These are phyloP conservation scores for Camponotus pennsylvanicus DNA, from an alignment of 1,140 invertebrate species.

Conservation along the genomic window DNA sequence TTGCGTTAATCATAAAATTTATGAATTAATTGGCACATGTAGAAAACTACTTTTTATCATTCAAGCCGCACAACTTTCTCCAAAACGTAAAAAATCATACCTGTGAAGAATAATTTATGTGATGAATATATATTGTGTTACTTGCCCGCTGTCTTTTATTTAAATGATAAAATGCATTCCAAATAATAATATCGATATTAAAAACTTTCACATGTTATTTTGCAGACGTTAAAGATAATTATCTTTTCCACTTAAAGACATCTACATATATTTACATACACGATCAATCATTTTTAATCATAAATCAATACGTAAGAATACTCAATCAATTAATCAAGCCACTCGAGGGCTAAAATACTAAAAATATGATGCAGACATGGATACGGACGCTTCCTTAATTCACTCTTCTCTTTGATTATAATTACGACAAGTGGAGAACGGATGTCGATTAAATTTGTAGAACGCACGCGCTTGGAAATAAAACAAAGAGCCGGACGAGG, in stretches of 20 bases:
- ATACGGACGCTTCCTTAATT: background rate
- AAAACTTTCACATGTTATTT: background rate
- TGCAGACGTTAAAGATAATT: background rate
- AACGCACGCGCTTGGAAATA: background rate
- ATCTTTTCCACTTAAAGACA: background rate
- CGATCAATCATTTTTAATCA: background rate
- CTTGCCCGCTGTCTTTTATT: background rate
- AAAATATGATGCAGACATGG: background rate
- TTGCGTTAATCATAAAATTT: no score
- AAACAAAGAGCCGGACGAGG: background rate
- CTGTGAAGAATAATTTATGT: background rate
- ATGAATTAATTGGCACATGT: no score
- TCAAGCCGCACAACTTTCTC: background rate
- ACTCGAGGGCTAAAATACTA: background rate
- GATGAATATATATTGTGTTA: background rate
- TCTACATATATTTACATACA: background rate
- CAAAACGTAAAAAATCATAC: background rate
- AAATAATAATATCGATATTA: background rate
- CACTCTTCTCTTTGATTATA: background rate
- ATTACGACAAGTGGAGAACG: background rate
- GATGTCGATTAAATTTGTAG: background rate
- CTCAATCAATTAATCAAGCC: background rate
- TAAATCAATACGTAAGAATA: background rate
- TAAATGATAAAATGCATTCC: background rate
- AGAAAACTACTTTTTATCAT: no score